A percentile compares a stretch with the other conserved stretches of the same genome.
Evolutionary conservation across 2,797 vertebrate genomes (phyloP).

Genomic region (Enteromius viviparus): DNA sequence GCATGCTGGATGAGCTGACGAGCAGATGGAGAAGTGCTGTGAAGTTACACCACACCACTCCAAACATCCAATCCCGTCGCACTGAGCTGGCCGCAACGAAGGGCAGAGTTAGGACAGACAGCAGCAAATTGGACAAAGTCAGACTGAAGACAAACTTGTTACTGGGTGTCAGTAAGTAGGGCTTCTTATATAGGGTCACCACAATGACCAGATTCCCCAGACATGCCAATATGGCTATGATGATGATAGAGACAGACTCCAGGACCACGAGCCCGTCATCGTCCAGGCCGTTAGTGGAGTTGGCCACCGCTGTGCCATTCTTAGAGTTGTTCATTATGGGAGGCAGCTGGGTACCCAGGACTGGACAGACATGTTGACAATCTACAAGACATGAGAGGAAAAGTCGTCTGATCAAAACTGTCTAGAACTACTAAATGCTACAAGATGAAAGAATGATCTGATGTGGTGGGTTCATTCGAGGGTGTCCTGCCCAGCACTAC

Average conservation of each 20-base stretch:
- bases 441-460: not conserved
- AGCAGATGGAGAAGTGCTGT: constrained; percentile 95
- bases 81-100: constrained; percentile 92
- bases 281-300: constrained; percentile 32
- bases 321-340: constrained; percentile 57
- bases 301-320: constrained; percentile 54
- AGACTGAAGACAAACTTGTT: constrained; percentile 99
- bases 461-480: not conserved
- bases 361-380: constrained; percentile 40
- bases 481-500: constrained; percentile 1
- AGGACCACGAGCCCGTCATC: constrained; percentile 74
- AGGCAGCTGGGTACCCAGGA: constrained; percentile 35
- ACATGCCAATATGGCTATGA: constrained; percentile 90
- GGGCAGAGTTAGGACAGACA: constrained; percentile 91
- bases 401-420: not conserved
- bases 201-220: constrained; percentile 94
- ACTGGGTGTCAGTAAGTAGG: constrained; percentile 96
- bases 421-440: not conserved
- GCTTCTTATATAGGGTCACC: constrained; percentile 90
- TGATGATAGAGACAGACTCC: constrained; percentile 87
- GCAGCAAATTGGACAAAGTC: constrained; percentile 93
- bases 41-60: constrained; percentile 99
- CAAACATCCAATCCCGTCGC: constrained; percentile 92
- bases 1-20: constrained; percentile 98
- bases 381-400: constrained; percentile 27